Percentiles rank a stretch among this genome's conserved stretches.
Conservation (phyloP, 2,888 invertebrate genomes). For the Cyaniris semiargus region DNA sequence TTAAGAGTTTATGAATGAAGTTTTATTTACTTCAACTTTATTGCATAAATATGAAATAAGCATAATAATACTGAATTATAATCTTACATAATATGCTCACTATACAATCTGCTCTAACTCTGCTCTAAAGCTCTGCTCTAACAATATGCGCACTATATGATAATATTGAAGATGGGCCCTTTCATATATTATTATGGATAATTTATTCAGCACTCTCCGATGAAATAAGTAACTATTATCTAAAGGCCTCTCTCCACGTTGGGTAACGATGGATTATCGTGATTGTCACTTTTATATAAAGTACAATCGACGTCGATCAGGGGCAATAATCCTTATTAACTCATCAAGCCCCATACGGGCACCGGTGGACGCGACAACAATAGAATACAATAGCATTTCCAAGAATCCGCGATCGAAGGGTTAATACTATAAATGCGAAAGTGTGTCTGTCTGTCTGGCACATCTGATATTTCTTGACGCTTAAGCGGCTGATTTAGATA, state of each 20-base stretch:
- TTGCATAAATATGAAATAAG: neutral
- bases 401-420: too few relatives aligned
- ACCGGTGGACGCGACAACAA: too few relatives aligned
- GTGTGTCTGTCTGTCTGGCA: too few relatives aligned
- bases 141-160: too few relatives aligned
- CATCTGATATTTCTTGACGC: too few relatives aligned
- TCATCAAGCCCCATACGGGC: too few relatives aligned
- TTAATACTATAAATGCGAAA: too few relatives aligned
- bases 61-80: neutral
- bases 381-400: too few relatives aligned
- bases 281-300: neutral
- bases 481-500: too few relatives aligned
- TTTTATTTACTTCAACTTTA: neutral
- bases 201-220: neutral
- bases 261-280: neutral
- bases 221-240: neutral
- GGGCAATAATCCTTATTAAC: too few relatives aligned
- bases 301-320: too few relatives aligned
- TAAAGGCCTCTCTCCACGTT: neutral
- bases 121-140: too few relatives aligned
- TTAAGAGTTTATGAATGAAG: neutral
- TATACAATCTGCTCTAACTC: neutral
- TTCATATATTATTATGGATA: neutral
- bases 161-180: neutral
- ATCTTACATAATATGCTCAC: neutral